Conservation (phyloP, 2,888 invertebrate species). For the Melanotus villosus region DNA sequence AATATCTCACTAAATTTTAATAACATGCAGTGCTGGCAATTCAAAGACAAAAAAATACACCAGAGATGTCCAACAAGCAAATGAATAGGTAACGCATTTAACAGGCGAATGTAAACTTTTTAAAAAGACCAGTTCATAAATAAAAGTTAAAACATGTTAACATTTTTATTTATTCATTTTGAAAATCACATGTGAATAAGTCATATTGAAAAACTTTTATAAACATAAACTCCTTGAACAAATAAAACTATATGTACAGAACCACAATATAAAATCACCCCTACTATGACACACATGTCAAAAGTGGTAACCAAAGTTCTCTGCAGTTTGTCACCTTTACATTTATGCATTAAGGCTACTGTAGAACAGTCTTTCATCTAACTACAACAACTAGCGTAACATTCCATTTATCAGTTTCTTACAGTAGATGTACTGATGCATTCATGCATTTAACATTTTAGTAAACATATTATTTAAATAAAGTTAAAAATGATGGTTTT, state of each 20-base stretch:
- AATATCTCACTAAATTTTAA: too few species aligned
- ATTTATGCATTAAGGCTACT: slow-evolving; percentile 31
- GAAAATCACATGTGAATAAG: slow-evolving; percentile 37
- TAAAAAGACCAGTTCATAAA: too few species aligned
- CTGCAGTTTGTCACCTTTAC: slow-evolving; percentile 14
- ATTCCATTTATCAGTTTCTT: slow-evolving; percentile 17
- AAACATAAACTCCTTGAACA: slow-evolving; percentile 32
- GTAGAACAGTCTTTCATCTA: slow-evolving; percentile 28
- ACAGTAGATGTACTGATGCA: background rate
- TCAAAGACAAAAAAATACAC: too few species aligned
- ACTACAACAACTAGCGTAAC: slow-evolving; percentile 20
- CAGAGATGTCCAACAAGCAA: too few species aligned
- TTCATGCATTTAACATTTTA: too few species aligned
- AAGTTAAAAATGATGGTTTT: too few species aligned
- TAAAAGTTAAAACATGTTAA: slow-evolving; percentile 20
- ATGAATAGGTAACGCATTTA: too few species aligned
- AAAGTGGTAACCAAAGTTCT: slow-evolving; percentile 29
- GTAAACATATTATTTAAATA: too few species aligned
- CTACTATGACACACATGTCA: slow-evolving; percentile 19
- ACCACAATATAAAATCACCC: slow-evolving; percentile 29
- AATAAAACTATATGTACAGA: slow-evolving; percentile 31
- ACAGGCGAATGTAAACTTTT: too few species aligned
- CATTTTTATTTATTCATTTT: slow-evolving; percentile 35
- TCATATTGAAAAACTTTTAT: slow-evolving; percentile 34
- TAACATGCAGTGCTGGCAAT: too few species aligned